Percentiles rank a stretch among this genome's conserved stretches.
These are phyloP conservation scores for Scaptomyza montana DNA, from an alignment of 1,140 invertebrate species.

Conservation along the genomic window DNA sequence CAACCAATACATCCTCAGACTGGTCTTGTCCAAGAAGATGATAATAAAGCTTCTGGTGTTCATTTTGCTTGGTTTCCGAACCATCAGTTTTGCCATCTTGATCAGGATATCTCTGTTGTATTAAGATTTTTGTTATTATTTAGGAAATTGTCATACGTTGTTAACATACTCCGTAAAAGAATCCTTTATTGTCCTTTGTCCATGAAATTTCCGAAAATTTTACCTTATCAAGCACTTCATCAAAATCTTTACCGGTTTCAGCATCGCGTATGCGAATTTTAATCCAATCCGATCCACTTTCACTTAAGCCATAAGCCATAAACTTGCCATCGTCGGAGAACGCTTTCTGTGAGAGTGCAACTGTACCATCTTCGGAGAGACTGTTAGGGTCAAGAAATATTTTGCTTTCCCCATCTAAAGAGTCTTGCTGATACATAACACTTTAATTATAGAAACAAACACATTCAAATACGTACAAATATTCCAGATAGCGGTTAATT, in stretches of 20 bases:
- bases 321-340: slow-evolving; percentile 96
- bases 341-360: slow-evolving; percentile 90
- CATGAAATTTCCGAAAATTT: slow-evolving; percentile 96
- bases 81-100: slow-evolving; percentile 93
- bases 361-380: slow-evolving; percentile 96
- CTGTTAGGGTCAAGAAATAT: slow-evolving; percentile 98
- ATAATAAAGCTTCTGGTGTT: slow-evolving; percentile 97
- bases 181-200: slow-evolving; percentile 97
- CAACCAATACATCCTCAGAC: slow-evolving; percentile 93
- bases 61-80: slow-evolving; percentile 93
- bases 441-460: slow-evolving; percentile 84
- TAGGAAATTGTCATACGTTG: neutral
- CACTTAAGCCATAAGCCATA: slow-evolving; percentile 96
- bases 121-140: neutral
- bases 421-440: slow-evolving; percentile 96
- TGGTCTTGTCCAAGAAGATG: slow-evolving; percentile 95
- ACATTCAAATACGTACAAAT: neutral
- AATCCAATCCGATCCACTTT: slow-evolving; percentile 97
- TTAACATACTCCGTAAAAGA: slow-evolving; percentile 95
- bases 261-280: slow-evolving; percentile 94
- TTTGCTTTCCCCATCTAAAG: slow-evolving; percentile 89
- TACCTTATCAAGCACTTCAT: slow-evolving; percentile 94
- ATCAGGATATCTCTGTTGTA: slow-evolving; percentile 86
- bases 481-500: neutral
- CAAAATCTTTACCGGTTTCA: slow-evolving; percentile 92